Evolutionary conservation across 2,888 invertebrate genomes (phyloP).

Genomic region (Nudaria mundana): DNA sequence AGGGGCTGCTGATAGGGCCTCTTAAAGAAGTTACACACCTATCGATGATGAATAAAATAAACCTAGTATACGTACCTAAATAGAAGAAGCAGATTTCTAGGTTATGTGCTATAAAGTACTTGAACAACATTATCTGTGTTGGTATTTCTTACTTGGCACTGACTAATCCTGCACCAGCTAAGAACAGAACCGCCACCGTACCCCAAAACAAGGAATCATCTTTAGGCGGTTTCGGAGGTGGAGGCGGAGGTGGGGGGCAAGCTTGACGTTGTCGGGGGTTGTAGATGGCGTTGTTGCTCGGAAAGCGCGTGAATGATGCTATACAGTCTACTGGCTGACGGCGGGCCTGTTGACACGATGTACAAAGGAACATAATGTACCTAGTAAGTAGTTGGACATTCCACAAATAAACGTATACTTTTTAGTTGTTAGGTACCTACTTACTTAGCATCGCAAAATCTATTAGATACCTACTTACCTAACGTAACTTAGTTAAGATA

Average conservation of each 20-base stretch:
- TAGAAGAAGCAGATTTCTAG: not conserved
- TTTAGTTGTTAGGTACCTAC: no score
- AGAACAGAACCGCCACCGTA: constrained; percentile 38
- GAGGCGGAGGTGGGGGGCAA: constrained; percentile 45
- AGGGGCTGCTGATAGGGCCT: no score
- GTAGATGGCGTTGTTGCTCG: constrained; percentile 11
- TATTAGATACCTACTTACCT: no score
- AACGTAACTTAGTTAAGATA: no score
- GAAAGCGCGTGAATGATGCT: constrained; percentile 27
- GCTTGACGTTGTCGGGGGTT: constrained; percentile 39
- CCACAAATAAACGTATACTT: no score
- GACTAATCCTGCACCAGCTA: constrained; percentile 50
- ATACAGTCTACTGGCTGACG: constrained; percentile 6
- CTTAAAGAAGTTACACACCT: no score
- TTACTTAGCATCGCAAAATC: no score
- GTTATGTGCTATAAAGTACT: not conserved
- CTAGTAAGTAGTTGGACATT: no score
- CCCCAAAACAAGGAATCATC: constrained; percentile 58
- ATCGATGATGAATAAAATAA: no score
- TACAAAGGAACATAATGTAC: no score
- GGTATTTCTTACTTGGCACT: constrained; percentile 52
- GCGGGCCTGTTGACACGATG: not conserved
- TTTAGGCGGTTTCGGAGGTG: constrained; percentile 49
- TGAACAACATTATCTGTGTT: not conserved
- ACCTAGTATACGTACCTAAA: no score